Percentiles rank a stretch among this genome's conserved stretches.
These are phyloP conservation scores for Drosophila willistoni DNA, from an alignment of 1,140 invertebrate species.

Conservation along the genomic window DNA sequence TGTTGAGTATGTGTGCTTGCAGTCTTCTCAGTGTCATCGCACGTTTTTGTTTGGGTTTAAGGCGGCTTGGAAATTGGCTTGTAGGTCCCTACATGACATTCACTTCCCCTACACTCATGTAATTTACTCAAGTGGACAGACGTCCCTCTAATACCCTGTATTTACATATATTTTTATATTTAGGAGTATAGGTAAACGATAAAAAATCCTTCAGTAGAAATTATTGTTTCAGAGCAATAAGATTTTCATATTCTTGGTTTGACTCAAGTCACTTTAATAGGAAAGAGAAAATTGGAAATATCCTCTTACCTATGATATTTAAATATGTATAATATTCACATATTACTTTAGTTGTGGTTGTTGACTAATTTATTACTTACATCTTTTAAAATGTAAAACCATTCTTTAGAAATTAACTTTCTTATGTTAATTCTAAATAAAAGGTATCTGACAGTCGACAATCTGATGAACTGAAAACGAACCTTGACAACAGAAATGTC, in stretches of 20 bases:
- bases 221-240: too few relatives aligned
- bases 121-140: constrained; percentile 52
- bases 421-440: neutral
- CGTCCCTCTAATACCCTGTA: neutral
- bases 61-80: constrained; percentile 43
- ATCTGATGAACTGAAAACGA: neutral
- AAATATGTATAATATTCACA: too few relatives aligned
- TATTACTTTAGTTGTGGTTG: too few relatives aligned
- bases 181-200: too few relatives aligned
- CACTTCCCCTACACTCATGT: constrained; percentile 21
- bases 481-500: constrained; percentile 55
- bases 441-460: neutral
- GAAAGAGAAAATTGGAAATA: too few relatives aligned
- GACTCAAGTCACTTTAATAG: too few relatives aligned
- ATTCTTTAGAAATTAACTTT: too few relatives aligned
- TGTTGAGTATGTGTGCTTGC: neutral
- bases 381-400: too few relatives aligned
- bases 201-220: too few relatives aligned
- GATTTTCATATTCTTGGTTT: too few relatives aligned
- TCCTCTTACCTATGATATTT: too few relatives aligned
- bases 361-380: too few relatives aligned
- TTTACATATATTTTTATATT: neutral
- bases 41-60: constrained; percentile 57
- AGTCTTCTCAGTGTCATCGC: constrained; percentile 6
- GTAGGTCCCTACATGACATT: neutral